phyloP scores from a whole-genome alignment of 2,797 vertebrate genomes.

The Molossus alvarezi region DNA sequence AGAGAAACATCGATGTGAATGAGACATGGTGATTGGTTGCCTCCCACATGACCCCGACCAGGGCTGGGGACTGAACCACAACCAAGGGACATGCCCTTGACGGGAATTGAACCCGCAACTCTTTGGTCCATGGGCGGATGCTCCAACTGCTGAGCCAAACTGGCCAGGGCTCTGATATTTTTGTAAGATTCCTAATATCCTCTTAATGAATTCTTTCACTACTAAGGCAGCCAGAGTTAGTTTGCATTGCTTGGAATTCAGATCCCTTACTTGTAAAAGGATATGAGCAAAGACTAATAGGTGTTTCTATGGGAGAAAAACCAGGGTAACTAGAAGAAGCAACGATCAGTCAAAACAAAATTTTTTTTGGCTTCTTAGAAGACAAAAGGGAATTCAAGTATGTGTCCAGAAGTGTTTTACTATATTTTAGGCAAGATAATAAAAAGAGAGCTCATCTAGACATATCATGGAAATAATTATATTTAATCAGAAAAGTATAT shows the following conservation, averaged over 20 bases:
- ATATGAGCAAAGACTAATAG: slow-evolving; percentile 41
- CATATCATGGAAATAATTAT: slow-evolving; percentile 50
- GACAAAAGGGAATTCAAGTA: slow-evolving; percentile 33
- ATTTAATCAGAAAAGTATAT: slow-evolving; percentile 63
- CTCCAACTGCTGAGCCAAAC: too few relatives aligned
- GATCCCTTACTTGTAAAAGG: neutral
- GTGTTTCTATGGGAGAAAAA: neutral
- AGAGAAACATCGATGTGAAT: too few relatives aligned
- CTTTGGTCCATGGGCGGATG: too few relatives aligned
- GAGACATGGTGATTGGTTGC: too few relatives aligned
- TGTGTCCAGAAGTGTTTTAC: slow-evolving; percentile 58
- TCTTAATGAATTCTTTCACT: slow-evolving; percentile 53
- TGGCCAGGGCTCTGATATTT: neutral
- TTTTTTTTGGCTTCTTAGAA: neutral
- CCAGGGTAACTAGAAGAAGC: neutral
- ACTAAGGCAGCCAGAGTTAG: neutral
- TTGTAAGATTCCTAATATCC: slow-evolving; percentile 11
- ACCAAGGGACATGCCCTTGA: too few relatives aligned
- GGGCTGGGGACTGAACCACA: too few relatives aligned
- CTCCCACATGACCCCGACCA: too few relatives aligned
- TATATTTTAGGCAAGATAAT: slow-evolving; percentile 51
- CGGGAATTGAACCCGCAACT: too few relatives aligned
- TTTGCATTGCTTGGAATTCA: slow-evolving; percentile 53
- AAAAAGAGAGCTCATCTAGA: slow-evolving; percentile 40
- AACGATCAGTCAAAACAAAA: neutral